phyloP scores from a whole-genome alignment of 2,113 vertebrate genomes.

The Mormoops blainvillei region DNA sequence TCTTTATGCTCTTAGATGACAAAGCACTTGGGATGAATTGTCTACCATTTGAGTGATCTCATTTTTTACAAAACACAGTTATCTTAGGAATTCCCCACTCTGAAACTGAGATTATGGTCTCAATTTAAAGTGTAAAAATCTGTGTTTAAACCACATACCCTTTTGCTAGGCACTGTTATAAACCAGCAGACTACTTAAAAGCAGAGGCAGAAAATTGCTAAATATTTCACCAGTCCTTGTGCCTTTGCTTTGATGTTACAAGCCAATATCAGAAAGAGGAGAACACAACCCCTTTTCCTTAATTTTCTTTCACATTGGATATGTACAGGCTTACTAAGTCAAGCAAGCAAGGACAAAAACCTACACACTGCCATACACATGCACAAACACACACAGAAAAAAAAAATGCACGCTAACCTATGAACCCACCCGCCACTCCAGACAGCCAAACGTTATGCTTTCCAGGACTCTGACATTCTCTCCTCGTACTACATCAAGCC shows the following conservation, averaged over 20 bases:
- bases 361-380: neutral
- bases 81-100: slow-evolving; percentile 70
- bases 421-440: neutral
- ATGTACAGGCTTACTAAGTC: neutral
- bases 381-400: neutral
- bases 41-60: slow-evolving; percentile 51
- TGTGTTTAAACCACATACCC: slow-evolving; percentile 37
- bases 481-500: neutral
- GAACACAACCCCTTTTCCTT: neutral
- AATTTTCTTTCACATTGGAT: neutral
- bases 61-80: slow-evolving; percentile 69
- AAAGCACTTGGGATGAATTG: slow-evolving; percentile 71
- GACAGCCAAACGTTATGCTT: neutral
- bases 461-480: neutral
- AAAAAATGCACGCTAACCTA: neutral
- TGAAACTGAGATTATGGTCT: slow-evolving; percentile 41
- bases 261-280: neutral
- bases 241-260: slow-evolving; percentile 33
- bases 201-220: neutral
- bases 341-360: neutral
- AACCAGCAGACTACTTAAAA: slow-evolving; percentile 46
- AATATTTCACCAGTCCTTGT: neutral
- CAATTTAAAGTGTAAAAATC: slow-evolving; percentile 36
- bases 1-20: slow-evolving; percentile 63
- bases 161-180: neutral